Evolutionary conservation across 2,888 invertebrate genomes (phyloP), one percentile per base, ranked within the genome.

Genomic region (Melanophora roralis): DNA sequence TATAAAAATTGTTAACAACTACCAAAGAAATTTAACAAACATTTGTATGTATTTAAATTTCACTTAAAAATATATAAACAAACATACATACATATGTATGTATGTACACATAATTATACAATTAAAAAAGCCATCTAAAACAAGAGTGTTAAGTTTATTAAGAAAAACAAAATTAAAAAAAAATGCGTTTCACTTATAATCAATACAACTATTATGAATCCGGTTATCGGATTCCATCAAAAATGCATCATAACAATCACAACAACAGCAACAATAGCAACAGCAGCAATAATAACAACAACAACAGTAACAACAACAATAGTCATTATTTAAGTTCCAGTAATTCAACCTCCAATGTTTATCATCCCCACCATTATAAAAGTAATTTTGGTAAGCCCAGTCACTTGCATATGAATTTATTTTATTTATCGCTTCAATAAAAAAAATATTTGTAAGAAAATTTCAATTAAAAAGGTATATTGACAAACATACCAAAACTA

Each of bases 171-270:
- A 27, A 27, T 5, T n/a, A 21, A 81, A 3, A n/a, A 67, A 86
- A 83, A 84, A 89, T 89, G 89, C 88, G 89, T 84, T 89, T 89
- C 85, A 89, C 89, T 81, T 89, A 89, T 84, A 89, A 89, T 85
- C 89, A 89, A 85, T 89, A 89, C 84, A 87, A 87, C 83, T 87
- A 86, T 83, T 88, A 86, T 73, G 88, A 89, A 78, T 88, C 88
- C 85, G 88, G 88, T 60, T 88, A 89, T 85, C 88, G 88, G 85
- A 86, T 87, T 84, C 88, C 88, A 82, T 86, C 89, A 34, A 89
- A 89, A 84, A 88, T 89, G 86, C 86, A 89, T 78, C 87, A 86
- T 73, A 81, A 84, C 76, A 85, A 85, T 77, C 77, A 80, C 57
- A 80, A 57, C 21, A 82, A 57, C 47, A 81, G 43, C 59, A 83